phyloP scores from a whole-genome alignment of 2,888 invertebrate genomes.

The Dugesia japonica region DNA sequence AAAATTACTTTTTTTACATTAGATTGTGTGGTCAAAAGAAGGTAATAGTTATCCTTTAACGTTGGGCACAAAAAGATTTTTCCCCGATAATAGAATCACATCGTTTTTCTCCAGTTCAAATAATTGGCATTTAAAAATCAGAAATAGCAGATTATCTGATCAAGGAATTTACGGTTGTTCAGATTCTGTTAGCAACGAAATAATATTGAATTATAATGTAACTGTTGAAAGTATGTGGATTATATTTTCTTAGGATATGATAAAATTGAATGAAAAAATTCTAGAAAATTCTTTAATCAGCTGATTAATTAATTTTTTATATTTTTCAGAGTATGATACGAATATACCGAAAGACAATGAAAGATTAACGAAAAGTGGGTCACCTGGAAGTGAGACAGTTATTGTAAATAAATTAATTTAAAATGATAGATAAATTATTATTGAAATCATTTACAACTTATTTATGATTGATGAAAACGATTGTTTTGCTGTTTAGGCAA shows the following conservation, averaged over 20 bases:
- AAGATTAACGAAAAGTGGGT: background rate
- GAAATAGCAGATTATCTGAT: background rate
- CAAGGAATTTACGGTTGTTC: background rate
- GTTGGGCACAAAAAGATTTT: background rate
- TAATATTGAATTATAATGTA: background rate
- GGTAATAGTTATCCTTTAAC: background rate
- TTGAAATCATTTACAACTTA: too few species aligned
- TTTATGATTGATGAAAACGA: too few species aligned
- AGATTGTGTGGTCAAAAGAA: slow-evolving; percentile 7
- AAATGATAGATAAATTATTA: too few species aligned
- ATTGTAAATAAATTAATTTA: too few species aligned
- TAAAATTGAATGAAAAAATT: background rate
- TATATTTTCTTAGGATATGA: background rate
- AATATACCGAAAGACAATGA: background rate
- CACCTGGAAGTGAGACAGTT: background rate
- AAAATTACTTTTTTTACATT: too few species aligned
- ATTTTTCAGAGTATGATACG: background rate
- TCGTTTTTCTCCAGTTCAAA: background rate
- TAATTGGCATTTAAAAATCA: background rate
- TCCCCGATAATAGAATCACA: background rate
- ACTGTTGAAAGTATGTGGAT: background rate
- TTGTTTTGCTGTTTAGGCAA: too few species aligned
- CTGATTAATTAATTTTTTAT: background rate
- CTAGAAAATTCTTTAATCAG: background rate
- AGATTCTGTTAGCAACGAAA: background rate